Conservation (phyloP, 2,888 invertebrate genomes). For the Rapana venosa region DNA sequence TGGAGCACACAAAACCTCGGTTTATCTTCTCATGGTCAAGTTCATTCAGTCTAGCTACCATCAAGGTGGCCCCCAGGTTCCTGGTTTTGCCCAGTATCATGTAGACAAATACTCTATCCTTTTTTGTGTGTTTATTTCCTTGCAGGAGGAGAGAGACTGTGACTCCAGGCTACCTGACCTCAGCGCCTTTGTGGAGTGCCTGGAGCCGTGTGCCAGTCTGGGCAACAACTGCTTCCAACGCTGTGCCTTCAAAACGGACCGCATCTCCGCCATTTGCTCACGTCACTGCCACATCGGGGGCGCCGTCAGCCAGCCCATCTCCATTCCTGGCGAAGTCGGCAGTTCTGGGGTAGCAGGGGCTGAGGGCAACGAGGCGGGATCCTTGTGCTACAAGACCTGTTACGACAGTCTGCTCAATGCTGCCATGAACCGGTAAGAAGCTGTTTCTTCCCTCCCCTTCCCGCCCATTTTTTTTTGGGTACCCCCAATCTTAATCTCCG, state of each 20-base stretch:
- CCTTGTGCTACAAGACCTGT: slow-evolving; percentile 21
- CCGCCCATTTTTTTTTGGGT: neutral
- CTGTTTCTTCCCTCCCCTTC: neutral
- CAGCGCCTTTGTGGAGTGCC: neutral
- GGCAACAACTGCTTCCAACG: slow-evolving; percentile 36
- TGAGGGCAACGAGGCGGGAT: neutral
- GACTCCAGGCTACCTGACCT: neutral
- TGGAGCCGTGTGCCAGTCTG: neutral
- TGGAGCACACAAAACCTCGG: too few species aligned
- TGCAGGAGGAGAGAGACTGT: neutral
- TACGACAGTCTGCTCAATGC: slow-evolving; percentile 4
- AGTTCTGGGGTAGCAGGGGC: neutral
- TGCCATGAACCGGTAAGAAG: slow-evolving; percentile 29
- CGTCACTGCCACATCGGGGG: neutral
- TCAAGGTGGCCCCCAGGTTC: too few species aligned
- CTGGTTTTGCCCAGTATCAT: too few species aligned
- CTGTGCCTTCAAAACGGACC: slow-evolving; percentile 35
- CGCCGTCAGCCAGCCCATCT: neutral
- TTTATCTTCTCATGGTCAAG: too few species aligned
- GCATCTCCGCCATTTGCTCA: slow-evolving; percentile 1
- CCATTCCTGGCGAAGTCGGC: neutral
- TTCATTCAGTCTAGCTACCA: too few species aligned
- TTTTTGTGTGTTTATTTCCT: too few species aligned
- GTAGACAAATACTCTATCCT: too few species aligned
- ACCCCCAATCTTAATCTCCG: too few species aligned